phyloP scores from a whole-genome alignment of 92 coral and sea anemone genomes.

The Siderastrea radians region DNA sequence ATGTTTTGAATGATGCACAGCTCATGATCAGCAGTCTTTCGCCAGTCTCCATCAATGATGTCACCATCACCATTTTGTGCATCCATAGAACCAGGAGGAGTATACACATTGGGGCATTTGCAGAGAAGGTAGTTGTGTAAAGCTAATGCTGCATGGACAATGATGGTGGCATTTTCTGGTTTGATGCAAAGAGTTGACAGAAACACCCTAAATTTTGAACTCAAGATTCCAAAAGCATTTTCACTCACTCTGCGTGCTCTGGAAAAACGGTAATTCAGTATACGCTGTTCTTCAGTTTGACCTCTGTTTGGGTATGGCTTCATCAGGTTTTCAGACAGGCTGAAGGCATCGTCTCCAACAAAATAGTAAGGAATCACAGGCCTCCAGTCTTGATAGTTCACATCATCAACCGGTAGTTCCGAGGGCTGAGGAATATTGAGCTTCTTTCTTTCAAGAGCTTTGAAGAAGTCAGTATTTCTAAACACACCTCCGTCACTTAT shows the following conservation, averaged over 20 bases:
- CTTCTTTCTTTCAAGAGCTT: conserved; percentile 49
- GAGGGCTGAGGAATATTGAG: conserved; percentile 50
- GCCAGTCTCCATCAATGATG: conserved; percentile 46
- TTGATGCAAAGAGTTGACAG: conserved; percentile 61
- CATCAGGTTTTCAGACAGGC: too few relatives aligned
- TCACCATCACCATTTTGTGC: conserved; percentile 35
- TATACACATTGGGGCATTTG: conserved; percentile 46
- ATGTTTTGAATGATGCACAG: conserved; percentile 9
- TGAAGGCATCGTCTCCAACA: not conserved
- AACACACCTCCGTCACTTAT: conserved; percentile 82
- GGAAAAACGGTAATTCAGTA: conserved; percentile 67
- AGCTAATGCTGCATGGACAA: conserved; percentile 69
- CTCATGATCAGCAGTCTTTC: conserved; percentile 17
- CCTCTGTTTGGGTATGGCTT: conserved; percentile 66
- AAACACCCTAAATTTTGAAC: conserved; percentile 58
- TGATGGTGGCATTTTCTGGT: conserved; percentile 59
- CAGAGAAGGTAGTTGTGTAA: conserved; percentile 63
- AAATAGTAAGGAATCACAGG: conserved; percentile 45
- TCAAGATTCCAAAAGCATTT: conserved; percentile 69
- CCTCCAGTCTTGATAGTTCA: conserved; percentile 32
- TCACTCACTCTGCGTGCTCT: conserved; percentile 65
- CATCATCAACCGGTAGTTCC: conserved; percentile 32
- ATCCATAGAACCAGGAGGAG: conserved; percentile 56
- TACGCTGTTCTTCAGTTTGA: conserved; percentile 47
- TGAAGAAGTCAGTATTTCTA: conserved; percentile 62